phyloP scores from a whole-genome alignment of 1,140 invertebrate genomes.

The Belonocnema kinseyi region DNA sequence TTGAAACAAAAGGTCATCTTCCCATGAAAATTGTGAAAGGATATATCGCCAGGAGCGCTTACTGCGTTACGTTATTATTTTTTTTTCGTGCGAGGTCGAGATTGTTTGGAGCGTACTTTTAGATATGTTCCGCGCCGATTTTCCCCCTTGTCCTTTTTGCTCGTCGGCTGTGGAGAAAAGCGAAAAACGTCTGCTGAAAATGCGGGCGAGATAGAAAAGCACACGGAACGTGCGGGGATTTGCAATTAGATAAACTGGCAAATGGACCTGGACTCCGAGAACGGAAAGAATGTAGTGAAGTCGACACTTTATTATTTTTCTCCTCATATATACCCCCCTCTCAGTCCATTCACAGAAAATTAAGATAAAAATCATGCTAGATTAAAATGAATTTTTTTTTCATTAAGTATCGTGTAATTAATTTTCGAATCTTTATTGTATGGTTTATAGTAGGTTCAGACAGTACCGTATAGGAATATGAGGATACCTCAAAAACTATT shows the following conservation, averaged over 20 bases:
- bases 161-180: conserved; percentile 13
- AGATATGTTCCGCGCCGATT: conserved; percentile 21
- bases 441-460: background rate
- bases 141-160: background rate
- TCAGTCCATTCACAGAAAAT: background rate
- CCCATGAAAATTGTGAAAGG: too few relatives aligned
- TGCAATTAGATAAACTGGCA: conserved; percentile 31
- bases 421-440: background rate
- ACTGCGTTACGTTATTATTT: too few relatives aligned
- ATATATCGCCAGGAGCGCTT: too few relatives aligned
- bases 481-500: too few relatives aligned
- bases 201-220: conserved; percentile 19
- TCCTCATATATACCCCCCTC: background rate
- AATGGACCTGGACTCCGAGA: conserved; percentile 14
- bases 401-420: background rate
- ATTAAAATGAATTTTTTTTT: background rate
- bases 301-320: conserved; percentile 18
- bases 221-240: conserved; percentile 20
- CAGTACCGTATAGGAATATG: too few relatives aligned
- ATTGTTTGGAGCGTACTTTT: conserved; percentile 25
- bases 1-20: too few relatives aligned
- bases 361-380: background rate
- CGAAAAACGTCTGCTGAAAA: conserved; percentile 20
- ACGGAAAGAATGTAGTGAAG: background rate
- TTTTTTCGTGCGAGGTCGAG: conserved; percentile 5